Evolutionary conservation across 2,113 vertebrate species (phyloP), one percentile per base, ranked within the genome.

Genomic region (Uria lomvia): DNA sequence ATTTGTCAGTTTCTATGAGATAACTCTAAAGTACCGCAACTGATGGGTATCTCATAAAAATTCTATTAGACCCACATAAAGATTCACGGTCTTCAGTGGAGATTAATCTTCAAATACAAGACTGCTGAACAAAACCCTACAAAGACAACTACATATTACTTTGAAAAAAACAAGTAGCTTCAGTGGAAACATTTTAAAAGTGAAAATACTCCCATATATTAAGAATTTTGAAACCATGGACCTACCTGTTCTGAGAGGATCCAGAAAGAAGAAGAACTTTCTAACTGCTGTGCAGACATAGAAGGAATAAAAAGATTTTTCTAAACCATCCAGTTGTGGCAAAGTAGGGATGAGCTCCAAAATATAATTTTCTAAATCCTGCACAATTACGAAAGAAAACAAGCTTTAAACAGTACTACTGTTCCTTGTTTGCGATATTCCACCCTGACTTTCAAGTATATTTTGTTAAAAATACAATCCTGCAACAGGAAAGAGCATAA

Each of bases 311-410:
- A 99, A 99, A 42, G 99, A 99, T 95, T 99, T 99, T 98, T 99
- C 99, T 96, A 99, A 97, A 40, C 99, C 99, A 75, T 99, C 99
- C 92, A 99, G 97, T 72, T 99, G 99, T 91, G 99, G 99, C 91
- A 99, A 98, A 81, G 99, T 99, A 65, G 99, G 99, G 74, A 99
- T 99, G 82, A 99, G 98, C 96, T 99, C 99, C 97, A 99, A 97
- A 96, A 99, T 99, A 97, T 99, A 99, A 97, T 99, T 99, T 98
- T 99, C 99, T 97, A 99, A 98, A 97, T 99, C 99, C 99, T 99
- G 86, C 8, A 97, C 74, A 93, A 89, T 73, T 75, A 17, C 77
- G 84, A 74, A 85, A 85, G 49, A 94, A 89, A 80, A 50, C 29
- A 91, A 83, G 72, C 24, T 86, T 72, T 80, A 89, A 93, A 85